Percentiles rank a stretch among this genome's conserved stretches.
Evolutionary conservation across 2,888 invertebrate genomes (phyloP).

Genomic region (Hoplodrina blanda): DNA sequence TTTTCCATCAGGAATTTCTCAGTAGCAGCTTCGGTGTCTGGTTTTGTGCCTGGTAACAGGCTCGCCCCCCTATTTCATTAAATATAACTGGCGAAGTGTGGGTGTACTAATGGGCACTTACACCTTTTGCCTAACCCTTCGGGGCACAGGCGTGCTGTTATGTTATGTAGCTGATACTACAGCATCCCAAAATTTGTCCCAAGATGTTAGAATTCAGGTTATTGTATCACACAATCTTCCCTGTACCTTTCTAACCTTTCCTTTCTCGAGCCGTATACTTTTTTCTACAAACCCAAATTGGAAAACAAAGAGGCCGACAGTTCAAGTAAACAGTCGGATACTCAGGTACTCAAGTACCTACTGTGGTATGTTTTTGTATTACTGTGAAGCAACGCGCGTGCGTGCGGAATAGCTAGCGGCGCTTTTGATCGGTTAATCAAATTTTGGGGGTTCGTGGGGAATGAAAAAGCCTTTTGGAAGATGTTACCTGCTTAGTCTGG

Average conservation of each 20-base stretch:
- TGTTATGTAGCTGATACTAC: background rate
- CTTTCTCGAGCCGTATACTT: background rate
- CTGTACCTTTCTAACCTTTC: background rate
- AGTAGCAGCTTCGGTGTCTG: no score
- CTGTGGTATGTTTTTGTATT: constrained; percentile 53
- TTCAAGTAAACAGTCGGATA: constrained; percentile 30
- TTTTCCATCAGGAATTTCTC: no score
- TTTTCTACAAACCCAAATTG: constrained; percentile 23
- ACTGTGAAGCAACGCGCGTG: constrained; percentile 61
- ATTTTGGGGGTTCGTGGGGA: constrained; percentile 50
- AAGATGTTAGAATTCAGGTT: background rate
- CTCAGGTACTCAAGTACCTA: background rate
- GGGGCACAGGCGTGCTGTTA: no score
- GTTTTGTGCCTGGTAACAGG: no score
- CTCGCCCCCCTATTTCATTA: no score
- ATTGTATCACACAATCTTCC: background rate
- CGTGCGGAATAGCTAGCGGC: constrained; percentile 63
- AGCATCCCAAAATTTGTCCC: no score
- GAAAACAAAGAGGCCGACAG: constrained; percentile 37
- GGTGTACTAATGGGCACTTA: no score
- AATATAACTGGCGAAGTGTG: no score
- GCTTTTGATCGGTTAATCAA: constrained; percentile 71
- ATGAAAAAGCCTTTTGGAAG: constrained; percentile 27
- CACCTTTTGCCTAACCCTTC: no score
- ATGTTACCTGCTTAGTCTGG: background rate